Base-by-base conservation (phyloP, 2,888 invertebrate species). In the Trissolcus brochymenae region DNA sequence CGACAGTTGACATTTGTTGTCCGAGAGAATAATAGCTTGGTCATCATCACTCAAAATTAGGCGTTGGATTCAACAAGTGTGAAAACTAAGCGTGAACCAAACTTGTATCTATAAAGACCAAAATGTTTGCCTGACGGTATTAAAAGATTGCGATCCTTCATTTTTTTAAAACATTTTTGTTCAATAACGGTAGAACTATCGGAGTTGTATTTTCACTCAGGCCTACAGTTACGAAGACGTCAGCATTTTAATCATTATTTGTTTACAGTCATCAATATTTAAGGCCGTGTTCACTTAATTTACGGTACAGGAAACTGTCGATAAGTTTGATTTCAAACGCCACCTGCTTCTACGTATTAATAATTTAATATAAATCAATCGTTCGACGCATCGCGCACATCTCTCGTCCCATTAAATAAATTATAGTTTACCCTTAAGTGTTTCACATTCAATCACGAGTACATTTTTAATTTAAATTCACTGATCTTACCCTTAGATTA, bases 241-340 rank as follows among this genome's bases (percentile, higher is more conserved):
- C 82, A 82, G 35, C 35, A 35, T 2, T 25, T 35, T 35, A 9
- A 35, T 79, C 81, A 82, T 78, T 73, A 67, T 81, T 79, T 81
- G 35, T 35, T 78, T 80, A 70, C 72, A 80, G 59, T 66, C 78
- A 73, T 68, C 81, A 82, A 82, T 83, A 83, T 84, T 84, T 85
- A 87, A 87, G 84, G 85, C 86, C 85, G 84, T 86, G 82, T 84
- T 67, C 78, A 79, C 75, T 81, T 81, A 81, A 81, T 80, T 78
- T 82, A 80, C 81, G 84, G 83, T 83, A 83, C 81, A 84, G 82
- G 83, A 85, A 86, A 84, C 81, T 81, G 82, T 83, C 73, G 80
- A 80, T 83, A 78, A 81, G 82, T 83, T 84, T 83, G 80, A 86
- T 85, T 82, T 81, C 79, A 75, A 82, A 72, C 49, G 25, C 66